Evolutionary conservation across 1,140 invertebrate species (phyloP), one percentile per base, ranked within the genome.

Genomic region (Bactericera cockerelli): DNA sequence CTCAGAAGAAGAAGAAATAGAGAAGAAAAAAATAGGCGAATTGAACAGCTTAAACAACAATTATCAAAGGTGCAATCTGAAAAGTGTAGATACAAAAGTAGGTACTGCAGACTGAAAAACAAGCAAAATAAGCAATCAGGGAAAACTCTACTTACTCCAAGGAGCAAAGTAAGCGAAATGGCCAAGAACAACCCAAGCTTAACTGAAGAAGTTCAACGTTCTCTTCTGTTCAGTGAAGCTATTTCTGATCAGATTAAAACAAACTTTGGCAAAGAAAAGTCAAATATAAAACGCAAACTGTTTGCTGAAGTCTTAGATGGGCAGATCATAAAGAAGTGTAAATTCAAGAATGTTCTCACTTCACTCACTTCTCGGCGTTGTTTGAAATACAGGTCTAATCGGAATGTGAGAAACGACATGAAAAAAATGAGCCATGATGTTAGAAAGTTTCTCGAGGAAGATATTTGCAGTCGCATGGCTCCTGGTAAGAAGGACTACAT

Each of bases 401-500:
- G 26, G 57, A 22, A 42, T 14, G 28, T 28, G 2, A 56, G 55
- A 26, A 58, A 61, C 13, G 42, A 53, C 14, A 28, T 42, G 25
- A 36, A 61, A 26, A 19, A 22, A 26, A 25, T 61, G 2, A 21
- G 26, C 1, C 24, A 39, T 8, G n/a, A 38, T 31, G 28, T 63
- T 55, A 13, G 10, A 54, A 49, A 62, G 14, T 65, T 66, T 64
- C 62, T 64, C 4, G 56, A 65, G 38, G 55, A 62, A 26, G 63
- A 67, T 55, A 62, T 63, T 55, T 64, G 63, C 55, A 64, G 61
- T 16, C 26, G 57, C 22, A 39, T 62, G 31, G 58, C 54, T 59
- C 65, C 67, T 13, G 65, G 66, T 36, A 61, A 65, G 62, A 65
- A 62, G 38, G 65, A 68, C 57, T 56, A 26, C 21, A 62, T 69